These are phyloP conservation scores for Halcyon malimbica DNA, from an alignment of 2,113 vertebrate species.

Conservation along the genomic window DNA sequence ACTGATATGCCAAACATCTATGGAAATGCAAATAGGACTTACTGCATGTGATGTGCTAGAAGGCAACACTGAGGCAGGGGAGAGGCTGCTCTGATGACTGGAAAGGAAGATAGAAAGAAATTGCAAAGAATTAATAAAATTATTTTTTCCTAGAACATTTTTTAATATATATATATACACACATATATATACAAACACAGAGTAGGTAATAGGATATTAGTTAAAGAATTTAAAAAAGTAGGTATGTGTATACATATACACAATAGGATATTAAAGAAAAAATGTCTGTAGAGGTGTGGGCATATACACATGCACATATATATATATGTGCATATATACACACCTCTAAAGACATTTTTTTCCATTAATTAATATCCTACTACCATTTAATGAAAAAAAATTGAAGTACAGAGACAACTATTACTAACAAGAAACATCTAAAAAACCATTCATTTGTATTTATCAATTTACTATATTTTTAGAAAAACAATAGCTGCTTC, in stretches of 20 bases:
- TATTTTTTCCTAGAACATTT: background rate
- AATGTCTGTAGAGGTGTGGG: too few species aligned
- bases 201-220: background rate
- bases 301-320: too few species aligned
- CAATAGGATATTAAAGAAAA: too few species aligned
- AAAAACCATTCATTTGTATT: background rate
- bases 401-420: background rate
- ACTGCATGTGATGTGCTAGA: constrained; percentile 84
- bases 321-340: background rate
- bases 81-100: constrained; percentile 85
- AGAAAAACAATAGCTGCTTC: background rate
- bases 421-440: background rate
- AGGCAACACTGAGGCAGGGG: constrained; percentile 84
- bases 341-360: background rate
- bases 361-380: background rate
- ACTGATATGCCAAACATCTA: background rate
- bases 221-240: too few species aligned
- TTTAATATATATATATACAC: background rate
- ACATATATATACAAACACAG: background rate
- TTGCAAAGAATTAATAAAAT: background rate
- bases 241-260: too few species aligned
- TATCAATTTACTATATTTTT: background rate
- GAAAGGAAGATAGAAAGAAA: constrained; percentile 69
- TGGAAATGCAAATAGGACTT: constrained; percentile 49
- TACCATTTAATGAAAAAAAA: background rate